These are phyloP conservation scores for Achlya flavicornis DNA, from an alignment of 2,888 invertebrate species.

Conservation along the genomic window DNA sequence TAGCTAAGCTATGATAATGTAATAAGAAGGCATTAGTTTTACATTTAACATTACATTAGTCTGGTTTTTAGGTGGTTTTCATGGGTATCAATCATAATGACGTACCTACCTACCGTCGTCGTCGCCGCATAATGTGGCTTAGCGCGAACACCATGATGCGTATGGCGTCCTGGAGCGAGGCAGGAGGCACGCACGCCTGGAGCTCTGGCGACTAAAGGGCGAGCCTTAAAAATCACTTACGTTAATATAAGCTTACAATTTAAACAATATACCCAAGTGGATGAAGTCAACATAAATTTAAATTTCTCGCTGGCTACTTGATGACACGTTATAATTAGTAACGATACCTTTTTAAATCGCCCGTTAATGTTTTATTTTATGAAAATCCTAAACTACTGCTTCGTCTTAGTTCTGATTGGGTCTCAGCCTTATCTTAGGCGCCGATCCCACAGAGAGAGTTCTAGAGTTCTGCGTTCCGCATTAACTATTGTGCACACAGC, in stretches of 20 bases:
- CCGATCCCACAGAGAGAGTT: too few species aligned
- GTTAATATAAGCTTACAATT: conserved; percentile 40
- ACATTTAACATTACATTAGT: conserved; percentile 19
- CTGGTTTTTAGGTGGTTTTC: conserved; percentile 39
- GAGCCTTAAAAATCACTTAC: conserved; percentile 39
- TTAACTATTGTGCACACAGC: too few species aligned
- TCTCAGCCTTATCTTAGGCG: too few species aligned
- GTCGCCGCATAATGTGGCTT: conserved; percentile 50
- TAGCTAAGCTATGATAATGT: too few species aligned
- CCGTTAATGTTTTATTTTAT: too few species aligned
- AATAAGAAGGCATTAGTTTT: not conserved
- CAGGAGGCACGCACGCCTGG: conserved; percentile 58
- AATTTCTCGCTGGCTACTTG: conserved; percentile 2
- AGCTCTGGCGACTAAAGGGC: conserved; percentile 51
- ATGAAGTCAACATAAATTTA: conserved; percentile 13
- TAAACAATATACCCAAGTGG: conserved; percentile 20
- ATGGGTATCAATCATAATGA: conserved; percentile 61
- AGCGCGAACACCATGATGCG: conserved; percentile 57
- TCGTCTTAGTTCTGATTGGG: too few species aligned
- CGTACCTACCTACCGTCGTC: conserved; percentile 45
- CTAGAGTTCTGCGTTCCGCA: too few species aligned
- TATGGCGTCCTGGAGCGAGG: conserved; percentile 63
- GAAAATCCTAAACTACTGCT: too few species aligned
- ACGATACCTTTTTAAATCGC: too few species aligned
- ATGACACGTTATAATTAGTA: not conserved